Base-by-base conservation (phyloP, 2,113 vertebrate genomes). In the Hystrix brachyura region DNA sequence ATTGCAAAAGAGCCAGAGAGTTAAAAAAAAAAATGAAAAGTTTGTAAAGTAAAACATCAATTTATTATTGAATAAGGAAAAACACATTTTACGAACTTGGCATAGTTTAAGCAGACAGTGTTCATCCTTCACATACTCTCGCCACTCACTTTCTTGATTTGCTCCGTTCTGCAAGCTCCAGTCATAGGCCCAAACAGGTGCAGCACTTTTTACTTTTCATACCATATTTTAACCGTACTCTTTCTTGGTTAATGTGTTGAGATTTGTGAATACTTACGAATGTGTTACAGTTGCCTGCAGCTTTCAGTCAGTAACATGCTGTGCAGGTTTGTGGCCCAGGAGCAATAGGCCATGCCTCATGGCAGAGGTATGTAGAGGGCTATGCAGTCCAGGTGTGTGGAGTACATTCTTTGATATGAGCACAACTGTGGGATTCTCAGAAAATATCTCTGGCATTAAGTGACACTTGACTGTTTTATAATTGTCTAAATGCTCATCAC, bases 311-410 rank as follows among this genome's bases (percentile, higher is more conserved):
- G 38, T 32, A 48, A 29, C 14, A 17, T 25, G 6, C 29, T 46
- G 48, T 32, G 7, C 19, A 19, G 29, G 9, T 23, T 18, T 55
- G 25, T 18, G 21, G n/a, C 14, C 38, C 34, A 9, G 29, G 13
- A 43, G 23, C 29, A 80, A 11, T 27, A n/a, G 14, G 38, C 72
- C 25, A 29, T 64, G 14, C 21, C 10, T 32, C 59, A 13, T 1
- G 14, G 12, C 12, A 10, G 14, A n/a, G 2, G 6, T 51, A 25
- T 7, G 1, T 1, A 78, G 46, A 34, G 12, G 57, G 1, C 48
- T n/a, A 2, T 25, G 12, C 5, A 27, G 19, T 17, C 46, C 46
- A 25, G 59, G 19, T 78, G 53, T 17, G 8, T 78, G 69, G 34
- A 62, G 23, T 15, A 10, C 25, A 65, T 4, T 13, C 25, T 76